Evolutionary conservation across 1,140 invertebrate species (phyloP), one percentile per base, ranked within the genome.

Genomic region (Xylocopa sonorina): DNA sequence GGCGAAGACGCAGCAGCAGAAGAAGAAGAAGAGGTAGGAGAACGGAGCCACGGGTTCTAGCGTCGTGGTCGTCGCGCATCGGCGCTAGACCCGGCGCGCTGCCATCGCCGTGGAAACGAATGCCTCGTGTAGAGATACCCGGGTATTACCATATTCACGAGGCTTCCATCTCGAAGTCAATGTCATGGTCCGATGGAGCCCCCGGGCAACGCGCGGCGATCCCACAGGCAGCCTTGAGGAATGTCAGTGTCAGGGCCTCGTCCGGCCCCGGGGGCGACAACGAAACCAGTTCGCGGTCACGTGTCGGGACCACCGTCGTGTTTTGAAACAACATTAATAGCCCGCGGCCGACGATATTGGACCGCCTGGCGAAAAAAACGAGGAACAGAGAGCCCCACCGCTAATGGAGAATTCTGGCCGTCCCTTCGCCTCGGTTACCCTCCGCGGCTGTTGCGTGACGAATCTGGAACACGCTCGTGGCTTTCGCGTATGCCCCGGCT

Each of bases 171-270:
- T 83, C 81, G 83, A 80, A 89, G 89, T 85, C 90, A 91, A 91
- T 91, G 89, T 91, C 90, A 90, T 84, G 90, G 89, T 80, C 85
- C 79, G 78, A 80, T 67, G 83, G 60, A 72, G 81, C 78, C 79
- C 41, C 58, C 67, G 72, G 78, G 73, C 24, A 68, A 69, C 60
- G 57, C 50, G 81, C 58, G 50, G 68, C 69, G 71, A 57, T 80
- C 58, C 79, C 63, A 63, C 48, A 64, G 67, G 80, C 66, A 84
- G 86, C 90, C 91, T 92, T 91, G 90, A 87, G 85, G 83, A 83
- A 88, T 90, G 87, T 88, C 90, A 91, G 87, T 91, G 90, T 91
- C 89, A 91, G 82, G 90, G 88, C 79, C 88, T 82, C 63, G 66
- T 66, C 84, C 85, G 66, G 55, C 84, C 80, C 71, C n/a, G n/a